Base-by-base conservation (phyloP, 2,797 vertebrate species). In the Rhinogobio ventralis region DNA sequence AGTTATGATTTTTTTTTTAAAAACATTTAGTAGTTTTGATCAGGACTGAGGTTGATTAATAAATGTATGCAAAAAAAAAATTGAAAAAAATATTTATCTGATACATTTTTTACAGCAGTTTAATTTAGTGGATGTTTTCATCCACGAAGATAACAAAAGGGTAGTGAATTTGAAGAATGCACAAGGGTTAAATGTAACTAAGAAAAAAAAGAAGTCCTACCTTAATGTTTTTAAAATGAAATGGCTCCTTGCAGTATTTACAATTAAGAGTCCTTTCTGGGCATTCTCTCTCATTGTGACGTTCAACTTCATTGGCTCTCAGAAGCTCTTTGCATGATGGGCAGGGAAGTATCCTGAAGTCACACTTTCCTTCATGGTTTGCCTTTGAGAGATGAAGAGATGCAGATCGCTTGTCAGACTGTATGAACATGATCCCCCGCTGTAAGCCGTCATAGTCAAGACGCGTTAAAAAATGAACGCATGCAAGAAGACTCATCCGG, bases 241-340 rank as follows among this genome's bases (percentile, higher is more conserved):
- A 97, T 42, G 95, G 94, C 0, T 89, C 94, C 87, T 93, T 95
- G 95, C 96, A 97, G 93, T 95, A 96, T 90, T 94, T 95, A 92
- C 97, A 97, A 94, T 92, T 91, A 15, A 97, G 94, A 49, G 95
- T 96, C 85, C 96, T 93, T 91, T 97, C 93, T 0, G 96, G 96
- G 89, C 97, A 96, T n/a, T 96, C 96, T 3, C 93, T 87, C 86
- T 97, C 96, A 0, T 94, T 93, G 71, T 98, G 97, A 1, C 89
- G 96, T 64, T 97, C 95, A 89, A 94, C 95, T 30, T 97, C 96
- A 0, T 95, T 93, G 86, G 94, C 94, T 88, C 95, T 93, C 92
- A 96, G 93, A 88, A 95, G 92, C 89, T 96, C 95, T 93, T 95
- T 95, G 72, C 97, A 97, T 1, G 94, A 96, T 0, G 93, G 94